Conservation (phyloP, 2,113 vertebrate genomes). For the Aldabrachelys gigantea region DNA sequence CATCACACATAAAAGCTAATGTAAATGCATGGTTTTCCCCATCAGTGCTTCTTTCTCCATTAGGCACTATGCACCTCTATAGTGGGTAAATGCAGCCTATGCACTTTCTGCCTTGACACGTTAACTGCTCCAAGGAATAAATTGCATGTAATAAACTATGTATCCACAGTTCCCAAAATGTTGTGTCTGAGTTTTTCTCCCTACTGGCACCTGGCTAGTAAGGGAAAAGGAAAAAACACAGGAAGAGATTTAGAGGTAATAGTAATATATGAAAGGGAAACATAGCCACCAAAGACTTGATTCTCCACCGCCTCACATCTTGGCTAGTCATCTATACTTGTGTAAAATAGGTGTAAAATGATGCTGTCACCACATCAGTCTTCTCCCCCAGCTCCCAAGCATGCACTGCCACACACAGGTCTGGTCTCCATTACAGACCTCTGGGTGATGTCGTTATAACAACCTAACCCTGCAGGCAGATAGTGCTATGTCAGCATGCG, state of each 20-base stretch:
- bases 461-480: background rate
- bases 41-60: background rate
- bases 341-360: background rate
- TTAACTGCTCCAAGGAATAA: background rate
- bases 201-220: background rate
- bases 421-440: background rate
- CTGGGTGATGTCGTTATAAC: background rate
- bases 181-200: background rate
- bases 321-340: background rate
- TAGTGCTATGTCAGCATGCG: background rate
- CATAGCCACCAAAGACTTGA: background rate
- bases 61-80: background rate
- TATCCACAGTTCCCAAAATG: background rate
- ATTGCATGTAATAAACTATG: background rate
- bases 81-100: accelerated
- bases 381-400: background rate
- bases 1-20: background rate
- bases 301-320: background rate
- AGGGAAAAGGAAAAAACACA: background rate
- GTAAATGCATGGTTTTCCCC: background rate
- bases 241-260: background rate
- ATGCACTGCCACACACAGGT: background rate
- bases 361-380: background rate
- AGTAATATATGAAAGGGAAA: background rate
- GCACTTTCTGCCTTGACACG: accelerated